Base-by-base conservation (phyloP, 2,888 invertebrate species). In the Drosophila dives region DNA sequence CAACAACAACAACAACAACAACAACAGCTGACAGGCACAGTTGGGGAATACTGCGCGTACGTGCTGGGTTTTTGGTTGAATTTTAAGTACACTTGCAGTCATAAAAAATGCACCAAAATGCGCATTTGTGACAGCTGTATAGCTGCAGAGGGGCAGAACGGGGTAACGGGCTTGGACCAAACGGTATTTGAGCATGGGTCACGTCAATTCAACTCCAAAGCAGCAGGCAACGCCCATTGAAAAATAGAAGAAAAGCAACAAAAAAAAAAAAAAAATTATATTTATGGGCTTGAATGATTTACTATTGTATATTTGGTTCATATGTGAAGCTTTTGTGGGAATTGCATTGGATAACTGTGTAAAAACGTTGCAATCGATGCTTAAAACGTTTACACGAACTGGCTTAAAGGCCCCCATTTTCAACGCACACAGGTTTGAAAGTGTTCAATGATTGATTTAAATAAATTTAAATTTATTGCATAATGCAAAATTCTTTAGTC, bases 31-130 rank as follows among this genome's bases (percentile, higher is more conserved):
- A 78, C 80, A 81, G 75, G 72, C 76, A 67, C 82, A 78, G 76
- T 71, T 81, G 79, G 80, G 81, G 79, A 80, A 80, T 79, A 79
- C 80, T 63, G 67, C 68, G 75, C 64, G 73, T 75, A 79, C 80
- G 80, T 79, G 80, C 69, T 64, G 56, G 36, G 73, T 66, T 66
- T 73, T 45, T 76, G 79, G 64, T 76, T 80, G 72, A 73, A 76
- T 76, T 73, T 80, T 79, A 79, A 79, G 79, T 80, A 80, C 79
- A 80, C 73, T 79, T 78, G 54, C 62, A 64, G 66, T 69, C 73
- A 67, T 73, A 80, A 69, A 73, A 76, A 73, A 70, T 79, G 80
- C 79, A 79, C 51, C 73, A 64, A 76, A 79, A 73, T 76, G 80
- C 73, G 79, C 79, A 79, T 64, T 80, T 80, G 76, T 80, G 80